These are phyloP conservation scores for Jordanella pulchra DNA, from an alignment of 2,797 vertebrate genomes.

Conservation along the genomic window DNA sequence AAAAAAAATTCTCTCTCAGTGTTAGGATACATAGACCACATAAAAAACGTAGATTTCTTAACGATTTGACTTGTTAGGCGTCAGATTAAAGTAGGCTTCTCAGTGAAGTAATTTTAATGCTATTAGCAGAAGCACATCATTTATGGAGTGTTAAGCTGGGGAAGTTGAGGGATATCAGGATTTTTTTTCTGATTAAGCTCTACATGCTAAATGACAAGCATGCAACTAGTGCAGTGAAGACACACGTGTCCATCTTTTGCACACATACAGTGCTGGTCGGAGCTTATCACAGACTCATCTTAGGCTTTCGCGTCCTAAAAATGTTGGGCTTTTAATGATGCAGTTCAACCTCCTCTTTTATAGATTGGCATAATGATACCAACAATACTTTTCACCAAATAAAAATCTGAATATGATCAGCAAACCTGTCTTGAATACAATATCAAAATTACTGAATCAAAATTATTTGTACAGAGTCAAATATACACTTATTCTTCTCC, in stretches of 20 bases:
- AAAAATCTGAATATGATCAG: neutral
- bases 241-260: neutral
- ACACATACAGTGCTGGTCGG: neutral
- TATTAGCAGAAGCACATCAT: conserved; percentile 66
- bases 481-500: neutral
- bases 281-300: neutral
- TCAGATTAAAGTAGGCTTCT: conserved; percentile 38
- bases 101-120: conserved; percentile 55
- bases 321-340: neutral
- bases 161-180: conserved; percentile 60
- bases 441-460: neutral
- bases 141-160: conserved; percentile 61
- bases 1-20: neutral
- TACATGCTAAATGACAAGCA: conserved; percentile 44
- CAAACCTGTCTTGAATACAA: neutral
- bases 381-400: too few species aligned
- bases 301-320: neutral
- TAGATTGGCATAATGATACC: too few species aligned
- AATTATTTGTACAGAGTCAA: neutral
- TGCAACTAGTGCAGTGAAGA: conserved; percentile 27
- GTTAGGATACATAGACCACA: neutral
- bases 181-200: conserved; percentile 60
- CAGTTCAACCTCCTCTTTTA: too few species aligned
- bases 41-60: conserved; percentile 27
- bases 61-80: conserved; percentile 37